Conservation (phyloP, 2,888 invertebrate species). For the Ischnus inquisitorius region DNA sequence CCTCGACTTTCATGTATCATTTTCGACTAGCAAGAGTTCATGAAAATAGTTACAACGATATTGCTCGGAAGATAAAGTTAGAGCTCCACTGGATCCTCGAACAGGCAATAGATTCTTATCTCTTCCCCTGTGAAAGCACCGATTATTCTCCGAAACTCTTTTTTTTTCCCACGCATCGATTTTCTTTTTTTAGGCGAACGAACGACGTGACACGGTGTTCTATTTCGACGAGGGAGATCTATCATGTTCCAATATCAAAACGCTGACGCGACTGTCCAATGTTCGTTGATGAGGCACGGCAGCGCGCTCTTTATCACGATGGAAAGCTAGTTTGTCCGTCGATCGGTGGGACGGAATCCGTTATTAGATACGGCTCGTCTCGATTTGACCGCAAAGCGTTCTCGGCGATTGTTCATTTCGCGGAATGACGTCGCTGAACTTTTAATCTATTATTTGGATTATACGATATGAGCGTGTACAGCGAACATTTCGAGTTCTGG, state of each 20-base stretch:
- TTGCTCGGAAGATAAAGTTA: constrained; percentile 24
- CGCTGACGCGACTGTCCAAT: constrained; percentile 52
- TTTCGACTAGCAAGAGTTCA: constrained; percentile 18
- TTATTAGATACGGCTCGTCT: not conserved
- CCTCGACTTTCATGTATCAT: constrained; percentile 30
- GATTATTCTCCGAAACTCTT: constrained; percentile 27
- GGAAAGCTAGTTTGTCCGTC: not conserved
- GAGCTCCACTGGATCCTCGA: not conserved
- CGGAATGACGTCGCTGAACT: not conserved
- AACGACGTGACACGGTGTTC: constrained; percentile 22
- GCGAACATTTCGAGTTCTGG: not conserved
- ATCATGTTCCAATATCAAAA: constrained; percentile 61
- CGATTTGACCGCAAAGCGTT: no score
- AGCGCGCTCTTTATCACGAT: constrained; percentile 41
- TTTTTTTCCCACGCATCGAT: constrained; percentile 21
- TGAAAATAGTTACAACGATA: not conserved
- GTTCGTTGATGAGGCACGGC: constrained; percentile 38
- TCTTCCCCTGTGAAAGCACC: constrained; percentile 9
- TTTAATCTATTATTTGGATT: not conserved
- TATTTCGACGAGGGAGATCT: constrained; percentile 17
- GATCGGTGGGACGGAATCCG: not conserved
- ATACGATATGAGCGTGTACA: not conserved
- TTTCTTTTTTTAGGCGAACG: constrained; percentile 38
- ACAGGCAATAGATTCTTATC: constrained; percentile 25
- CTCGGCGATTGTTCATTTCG: not conserved